Evolutionary conservation across 2,113 vertebrate genomes (phyloP).

Genomic region (Cyanoramphus novaezelandiae): DNA sequence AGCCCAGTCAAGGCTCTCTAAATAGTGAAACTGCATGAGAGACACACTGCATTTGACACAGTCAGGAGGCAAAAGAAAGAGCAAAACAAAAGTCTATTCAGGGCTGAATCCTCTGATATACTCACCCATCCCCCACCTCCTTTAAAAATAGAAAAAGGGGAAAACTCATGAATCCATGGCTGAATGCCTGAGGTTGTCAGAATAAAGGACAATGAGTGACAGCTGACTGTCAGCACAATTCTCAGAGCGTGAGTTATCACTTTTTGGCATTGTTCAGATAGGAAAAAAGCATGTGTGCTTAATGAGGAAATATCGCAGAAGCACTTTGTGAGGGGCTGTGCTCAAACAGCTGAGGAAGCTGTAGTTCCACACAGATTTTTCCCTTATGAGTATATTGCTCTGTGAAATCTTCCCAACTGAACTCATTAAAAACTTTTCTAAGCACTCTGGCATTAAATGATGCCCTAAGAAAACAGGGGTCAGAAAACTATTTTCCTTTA

Average conservation of each 20-base stretch:
- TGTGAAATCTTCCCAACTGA: constrained; percentile 52
- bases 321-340: constrained; percentile 17
- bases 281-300: constrained; percentile 12
- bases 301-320: constrained; percentile 52
- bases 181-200: constrained; percentile 81
- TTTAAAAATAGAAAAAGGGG: constrained; percentile 77
- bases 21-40: constrained; percentile 82
- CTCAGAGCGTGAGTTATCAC: constrained; percentile 73
- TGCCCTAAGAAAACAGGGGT: neutral
- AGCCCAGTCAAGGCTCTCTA: constrained; percentile 78
- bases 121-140: constrained; percentile 79
- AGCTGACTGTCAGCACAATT: constrained; percentile 83
- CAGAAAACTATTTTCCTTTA: neutral
- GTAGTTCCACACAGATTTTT: constrained; percentile 10
- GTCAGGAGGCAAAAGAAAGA: constrained; percentile 90
- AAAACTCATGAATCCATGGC: constrained; percentile 75
- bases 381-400: neutral
- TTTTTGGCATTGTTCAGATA: constrained; percentile 71
- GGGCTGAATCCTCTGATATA: constrained; percentile 82
- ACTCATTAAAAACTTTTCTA: constrained; percentile 58
- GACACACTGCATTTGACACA: constrained; percentile 90
- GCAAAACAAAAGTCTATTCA: constrained; percentile 97
- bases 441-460: neutral
- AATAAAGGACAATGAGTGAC: constrained; percentile 83
- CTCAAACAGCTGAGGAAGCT: neutral